phyloP scores from a whole-genome alignment of 2,888 invertebrate species.

The Brassicogethes aeneus region DNA sequence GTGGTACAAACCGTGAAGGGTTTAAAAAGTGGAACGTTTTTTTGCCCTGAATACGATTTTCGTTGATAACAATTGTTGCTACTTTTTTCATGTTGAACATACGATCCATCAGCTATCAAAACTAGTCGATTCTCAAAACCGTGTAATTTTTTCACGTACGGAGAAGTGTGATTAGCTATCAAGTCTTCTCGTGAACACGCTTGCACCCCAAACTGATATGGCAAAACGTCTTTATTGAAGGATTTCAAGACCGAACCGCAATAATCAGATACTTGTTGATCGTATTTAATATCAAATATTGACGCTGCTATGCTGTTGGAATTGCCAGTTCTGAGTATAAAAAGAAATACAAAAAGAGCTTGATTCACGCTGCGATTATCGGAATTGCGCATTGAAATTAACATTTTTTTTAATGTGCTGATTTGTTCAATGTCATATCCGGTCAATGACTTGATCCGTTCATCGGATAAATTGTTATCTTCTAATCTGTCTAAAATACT shows the following conservation, averaged over 20 bases:
- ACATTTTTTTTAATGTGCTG: background rate
- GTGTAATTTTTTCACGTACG: background rate
- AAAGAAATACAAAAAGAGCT: slow-evolving; percentile 9
- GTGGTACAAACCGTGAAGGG: slow-evolving; percentile 17
- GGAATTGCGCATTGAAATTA: slow-evolving; percentile 4
- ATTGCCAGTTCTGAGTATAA: slow-evolving; percentile 8
- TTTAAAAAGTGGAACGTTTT: slow-evolving; percentile 14
- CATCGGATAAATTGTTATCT: too few relatives aligned
- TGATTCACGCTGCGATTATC: slow-evolving; percentile 3
- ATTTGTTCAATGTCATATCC: too few relatives aligned
- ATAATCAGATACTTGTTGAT: slow-evolving; percentile 3
- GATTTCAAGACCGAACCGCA: background rate
- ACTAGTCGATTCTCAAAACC: background rate
- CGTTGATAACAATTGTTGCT: slow-evolving; percentile 13
- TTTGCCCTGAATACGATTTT: slow-evolving; percentile 14
- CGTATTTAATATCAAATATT: slow-evolving; percentile 4
- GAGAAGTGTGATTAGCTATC: background rate
- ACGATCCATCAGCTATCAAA: slow-evolving; percentile 14
- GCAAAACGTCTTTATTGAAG: slow-evolving; percentile 6
- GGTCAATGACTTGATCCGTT: too few relatives aligned
- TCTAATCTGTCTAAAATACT: too few relatives aligned
- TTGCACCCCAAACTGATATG: background rate
- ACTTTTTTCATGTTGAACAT: slow-evolving; percentile 15
- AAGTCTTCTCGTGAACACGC: background rate
- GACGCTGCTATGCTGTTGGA: slow-evolving; percentile 6